Evolutionary conservation across 2,888 invertebrate genomes (phyloP), one percentile per base, ranked within the genome.

Genomic region (Ptychoptera albimana): DNA sequence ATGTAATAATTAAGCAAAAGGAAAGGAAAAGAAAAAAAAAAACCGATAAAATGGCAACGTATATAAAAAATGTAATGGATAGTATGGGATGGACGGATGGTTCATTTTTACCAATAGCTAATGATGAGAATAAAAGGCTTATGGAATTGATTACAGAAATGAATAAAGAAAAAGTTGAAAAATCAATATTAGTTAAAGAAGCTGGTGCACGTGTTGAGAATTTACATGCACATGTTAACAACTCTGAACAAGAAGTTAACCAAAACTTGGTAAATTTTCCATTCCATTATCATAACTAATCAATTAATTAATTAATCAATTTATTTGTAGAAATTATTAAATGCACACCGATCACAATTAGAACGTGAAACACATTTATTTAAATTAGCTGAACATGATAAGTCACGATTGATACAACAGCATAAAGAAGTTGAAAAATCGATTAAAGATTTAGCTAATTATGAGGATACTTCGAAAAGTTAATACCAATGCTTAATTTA

Each of bases 91-190:
- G 82, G 80, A 72, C 74, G 45, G 75, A 79, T 55, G 84, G 85
- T 7, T 82, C 82, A 47, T 78, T 79, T 55, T 73, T 84, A 52
- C 88, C 88, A 3, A 72, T 88, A 49, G 83, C 87, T 1, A 82
- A 82, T 64, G 71, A 74, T 37, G 79, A 79, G 55, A 88, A 88
- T 56, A 56, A 59, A 42, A 49, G 53, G 12, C 55, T 66, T 13
- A 51, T 64, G 3, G 50, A 56, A 37, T 55, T 75, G 56, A 61
- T 75, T 48, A 69, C 67, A 15, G 53, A 53, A 32, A 59, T 71
- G 56, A 60, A 66, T 41, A 65, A 70, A 16, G 54, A 64, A 35
- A 74, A 73, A 51, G 60, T 63, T 6, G 62, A 68, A 41, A 57
- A 72, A 7, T 62, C 64, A 43, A 59, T 60, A 1, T 57, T 62